These are phyloP conservation scores for Lytechinus variegatus DNA, from an alignment of 35 echinoderm and acorn worm genomes.

Conservation along the genomic window DNA sequence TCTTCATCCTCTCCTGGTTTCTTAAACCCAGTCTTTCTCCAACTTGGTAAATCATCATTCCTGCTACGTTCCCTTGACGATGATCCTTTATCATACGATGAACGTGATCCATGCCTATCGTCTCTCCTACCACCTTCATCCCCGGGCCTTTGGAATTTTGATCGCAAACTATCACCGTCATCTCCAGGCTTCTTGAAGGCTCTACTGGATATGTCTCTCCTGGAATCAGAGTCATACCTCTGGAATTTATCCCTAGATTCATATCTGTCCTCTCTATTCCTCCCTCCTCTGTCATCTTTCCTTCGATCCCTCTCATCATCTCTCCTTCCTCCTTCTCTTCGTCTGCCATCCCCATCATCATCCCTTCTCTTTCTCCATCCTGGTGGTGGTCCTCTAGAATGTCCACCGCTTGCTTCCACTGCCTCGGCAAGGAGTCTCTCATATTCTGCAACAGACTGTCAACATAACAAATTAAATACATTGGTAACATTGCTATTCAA, in stretches of 20 bases:
- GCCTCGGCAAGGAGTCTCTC: slow-evolving; percentile 77
- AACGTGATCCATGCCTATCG: background rate
- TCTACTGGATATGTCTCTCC: background rate
- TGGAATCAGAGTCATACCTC: background rate
- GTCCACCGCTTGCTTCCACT: slow-evolving; percentile 39
- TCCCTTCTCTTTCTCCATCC: slow-evolving; percentile 53
- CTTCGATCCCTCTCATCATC: slow-evolving; percentile 53
- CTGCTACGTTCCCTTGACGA: background rate
- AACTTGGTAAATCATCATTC: slow-evolving; percentile 46
- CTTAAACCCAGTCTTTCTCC: slow-evolving; percentile 76
- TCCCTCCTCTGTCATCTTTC: slow-evolving; percentile 47
- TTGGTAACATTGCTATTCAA: too few relatives aligned
- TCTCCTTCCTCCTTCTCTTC: slow-evolving; percentile 31
- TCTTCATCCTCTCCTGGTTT: slow-evolving; percentile 74
- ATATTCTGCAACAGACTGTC: slow-evolving; percentile 85
- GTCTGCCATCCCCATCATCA: slow-evolving; percentile 47
- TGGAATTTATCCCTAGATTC: background rate
- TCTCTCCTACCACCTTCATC: slow-evolving; percentile 36
- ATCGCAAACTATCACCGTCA: background rate
- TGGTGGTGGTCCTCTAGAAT: slow-evolving; percentile 34
- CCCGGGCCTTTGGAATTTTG: slow-evolving; percentile 79
- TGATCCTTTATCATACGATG: background rate
- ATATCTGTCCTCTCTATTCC: slow-evolving; percentile 8
- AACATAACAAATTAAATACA: background rate
- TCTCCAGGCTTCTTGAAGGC: slow-evolving; percentile 45